phyloP scores from a whole-genome alignment of 2,797 vertebrate genomes.

The Anguilla megastoma region DNA sequence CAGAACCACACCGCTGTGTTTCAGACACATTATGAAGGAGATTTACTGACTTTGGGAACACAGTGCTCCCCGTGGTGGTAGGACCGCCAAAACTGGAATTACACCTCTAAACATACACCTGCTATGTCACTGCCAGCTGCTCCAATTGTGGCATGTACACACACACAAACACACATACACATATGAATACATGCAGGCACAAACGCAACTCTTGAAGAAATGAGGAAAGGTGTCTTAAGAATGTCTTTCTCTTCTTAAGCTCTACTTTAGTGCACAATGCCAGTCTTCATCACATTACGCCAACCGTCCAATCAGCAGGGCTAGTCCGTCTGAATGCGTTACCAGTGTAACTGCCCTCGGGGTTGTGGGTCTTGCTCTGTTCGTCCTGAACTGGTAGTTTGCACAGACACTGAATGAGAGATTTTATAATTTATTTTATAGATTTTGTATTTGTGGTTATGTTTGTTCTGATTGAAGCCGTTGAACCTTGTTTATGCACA shows the following conservation, averaged over 20 bases:
- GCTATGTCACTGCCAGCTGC: neutral
- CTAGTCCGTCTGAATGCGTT: neutral
- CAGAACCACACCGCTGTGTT: neutral
- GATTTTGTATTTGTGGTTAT: conserved; percentile 37
- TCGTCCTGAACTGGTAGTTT: neutral
- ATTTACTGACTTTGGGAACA: neutral
- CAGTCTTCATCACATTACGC: neutral
- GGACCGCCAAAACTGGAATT: neutral
- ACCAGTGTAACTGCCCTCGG: neutral
- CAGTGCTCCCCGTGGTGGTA: neutral
- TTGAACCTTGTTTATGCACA: neutral
- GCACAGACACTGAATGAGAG: neutral
- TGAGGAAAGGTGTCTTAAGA: neutral
- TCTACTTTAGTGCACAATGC: neutral
- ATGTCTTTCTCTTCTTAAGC: neutral
- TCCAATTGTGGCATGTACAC: neutral
- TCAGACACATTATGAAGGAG: neutral
- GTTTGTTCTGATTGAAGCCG: neutral
- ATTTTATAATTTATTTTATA: conserved; percentile 50
- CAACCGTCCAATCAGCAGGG: neutral
- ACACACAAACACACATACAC: neutral
- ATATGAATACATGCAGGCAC: neutral
- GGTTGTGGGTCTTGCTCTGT: neutral
- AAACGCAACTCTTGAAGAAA: neutral
- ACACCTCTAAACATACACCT: neutral